These are phyloP conservation scores for Cacoxenus indagator DNA, from an alignment of 2,888 invertebrate genomes.

Conservation along the genomic window DNA sequence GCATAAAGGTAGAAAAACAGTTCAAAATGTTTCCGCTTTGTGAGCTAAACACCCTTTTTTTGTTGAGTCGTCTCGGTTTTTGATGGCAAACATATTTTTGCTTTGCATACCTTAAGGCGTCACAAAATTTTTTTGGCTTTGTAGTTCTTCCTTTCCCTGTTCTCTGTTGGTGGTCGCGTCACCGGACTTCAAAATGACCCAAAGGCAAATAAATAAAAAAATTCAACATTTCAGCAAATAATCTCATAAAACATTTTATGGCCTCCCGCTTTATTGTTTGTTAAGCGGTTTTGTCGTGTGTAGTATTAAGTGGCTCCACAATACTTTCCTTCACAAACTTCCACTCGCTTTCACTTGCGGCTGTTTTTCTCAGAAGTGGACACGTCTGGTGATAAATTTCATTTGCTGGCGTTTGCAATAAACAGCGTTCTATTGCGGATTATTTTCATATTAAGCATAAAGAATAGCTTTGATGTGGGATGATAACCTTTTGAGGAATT, in stretches of 20 bases:
- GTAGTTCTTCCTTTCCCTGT: not conserved
- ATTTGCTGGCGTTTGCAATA: not conserved
- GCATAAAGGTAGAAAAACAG: not conserved
- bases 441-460: not conserved
- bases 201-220: slow-evolving; percentile 58
- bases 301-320: slow-evolving; percentile 47
- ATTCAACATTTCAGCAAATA: slow-evolving; percentile 61
- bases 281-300: slow-evolving; percentile 51
- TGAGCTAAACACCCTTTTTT: not conserved
- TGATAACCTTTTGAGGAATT: not conserved
- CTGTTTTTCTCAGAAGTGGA: slow-evolving; percentile 49
- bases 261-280: slow-evolving; percentile 50
- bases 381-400: slow-evolving; percentile 51
- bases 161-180: slow-evolving; percentile 6
- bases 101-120: slow-evolving; percentile 52
- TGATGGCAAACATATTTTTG: slow-evolving; percentile 3
- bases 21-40: not conserved
- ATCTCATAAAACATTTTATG: slow-evolving; percentile 62
- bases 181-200: slow-evolving; percentile 25
- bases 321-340: not conserved
- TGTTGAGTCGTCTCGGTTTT: not conserved
- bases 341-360: not conserved
- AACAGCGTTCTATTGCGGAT: not conserved
- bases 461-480: not conserved
- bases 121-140: slow-evolving; percentile 37